phyloP scores from a whole-genome alignment of 2,113 vertebrate species.

The Sceloporus tristichus region DNA sequence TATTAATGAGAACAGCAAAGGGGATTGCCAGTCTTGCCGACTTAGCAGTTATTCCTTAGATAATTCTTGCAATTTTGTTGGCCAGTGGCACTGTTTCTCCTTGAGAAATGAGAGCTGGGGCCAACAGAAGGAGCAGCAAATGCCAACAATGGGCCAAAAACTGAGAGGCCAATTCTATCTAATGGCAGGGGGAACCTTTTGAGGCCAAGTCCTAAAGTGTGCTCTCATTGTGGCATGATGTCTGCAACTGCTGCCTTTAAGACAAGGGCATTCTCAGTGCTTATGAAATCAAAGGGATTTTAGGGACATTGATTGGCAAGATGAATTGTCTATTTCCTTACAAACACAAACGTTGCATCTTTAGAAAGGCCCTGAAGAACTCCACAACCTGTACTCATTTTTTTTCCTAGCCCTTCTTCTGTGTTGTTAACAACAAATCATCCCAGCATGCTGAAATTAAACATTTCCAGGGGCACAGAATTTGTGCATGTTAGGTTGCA shows the following conservation, averaged over 20 bases:
- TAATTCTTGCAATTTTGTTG: slow-evolving; percentile 11
- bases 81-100: neutral
- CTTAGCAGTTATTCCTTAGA: slow-evolving; percentile 21
- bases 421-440: neutral
- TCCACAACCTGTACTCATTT: neutral
- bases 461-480: neutral
- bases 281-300: neutral
- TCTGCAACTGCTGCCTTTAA: neutral
- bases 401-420: too few species aligned
- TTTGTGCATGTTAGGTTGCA: neutral
- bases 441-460: neutral
- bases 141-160: slow-evolving; percentile 9
- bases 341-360: neutral
- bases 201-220: slow-evolving; percentile 28
- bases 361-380: neutral
- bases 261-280: neutral
- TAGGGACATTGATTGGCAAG: neutral
- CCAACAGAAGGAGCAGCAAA: neutral
- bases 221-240: slow-evolving; percentile 1
- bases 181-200: slow-evolving; percentile 27
- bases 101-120: slow-evolving; percentile 19
- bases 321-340: neutral
- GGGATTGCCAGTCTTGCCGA: neutral
- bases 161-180: slow-evolving; percentile 5
- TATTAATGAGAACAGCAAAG: slow-evolving; percentile 8